Percentiles rank a stretch among this genome's conserved stretches.
Evolutionary conservation across 2,888 invertebrate species (phyloP).

Genomic region (Tinea semifulvella): DNA sequence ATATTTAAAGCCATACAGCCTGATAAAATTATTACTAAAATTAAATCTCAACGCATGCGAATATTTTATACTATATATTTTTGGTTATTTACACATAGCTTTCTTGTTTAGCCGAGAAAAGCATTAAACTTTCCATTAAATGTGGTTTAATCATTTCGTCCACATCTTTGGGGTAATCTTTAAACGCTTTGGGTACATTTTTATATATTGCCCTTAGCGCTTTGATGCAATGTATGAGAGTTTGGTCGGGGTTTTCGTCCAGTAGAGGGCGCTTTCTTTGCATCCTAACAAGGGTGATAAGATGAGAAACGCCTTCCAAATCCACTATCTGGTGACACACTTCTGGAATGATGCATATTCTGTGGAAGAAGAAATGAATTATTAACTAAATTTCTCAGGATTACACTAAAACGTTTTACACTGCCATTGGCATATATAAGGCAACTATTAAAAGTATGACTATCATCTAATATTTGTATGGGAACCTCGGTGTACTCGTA

Average conservation of each 20-base stretch:
- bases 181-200: constrained; percentile 47
- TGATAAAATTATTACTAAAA: too few species aligned
- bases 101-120: constrained; percentile 81
- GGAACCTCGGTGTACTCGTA: too few species aligned
- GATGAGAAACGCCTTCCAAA: constrained; percentile 71
- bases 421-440: too few species aligned
- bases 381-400: too few species aligned
- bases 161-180: constrained; percentile 64
- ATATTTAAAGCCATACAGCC: too few species aligned
- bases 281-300: constrained; percentile 74
- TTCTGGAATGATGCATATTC: constrained; percentile 73
- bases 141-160: constrained; percentile 79
- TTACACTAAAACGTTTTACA: too few species aligned
- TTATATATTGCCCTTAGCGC: constrained; percentile 56
- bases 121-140: constrained; percentile 79
- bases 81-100: constrained; percentile 76
- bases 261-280: constrained; percentile 43
- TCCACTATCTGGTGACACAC: constrained; percentile 76
- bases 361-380: constrained; percentile 29
- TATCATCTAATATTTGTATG: too few species aligned
- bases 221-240: constrained; percentile 53
- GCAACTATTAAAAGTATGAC: too few species aligned
- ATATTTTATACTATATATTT: too few species aligned
- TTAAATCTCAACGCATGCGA: too few species aligned
- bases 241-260: constrained; percentile 52